Conservation (phyloP, 1,140 invertebrate genomes). For the Pygmarrhopalites habei region DNA sequence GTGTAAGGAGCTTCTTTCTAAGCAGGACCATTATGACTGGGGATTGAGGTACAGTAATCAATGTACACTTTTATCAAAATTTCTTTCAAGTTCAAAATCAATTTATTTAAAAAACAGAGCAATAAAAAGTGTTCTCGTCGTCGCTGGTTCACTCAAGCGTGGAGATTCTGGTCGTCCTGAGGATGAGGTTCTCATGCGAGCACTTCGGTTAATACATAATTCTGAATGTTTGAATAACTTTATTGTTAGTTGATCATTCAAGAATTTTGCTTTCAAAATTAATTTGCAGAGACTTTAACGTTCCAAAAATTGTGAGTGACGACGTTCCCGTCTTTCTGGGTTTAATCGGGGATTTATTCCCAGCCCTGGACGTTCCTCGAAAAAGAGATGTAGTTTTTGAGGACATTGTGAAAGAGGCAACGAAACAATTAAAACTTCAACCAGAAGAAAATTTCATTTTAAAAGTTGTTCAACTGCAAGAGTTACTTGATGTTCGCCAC, state of each 20-base stretch:
- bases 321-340: slow-evolving; percentile 96
- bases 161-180: slow-evolving; percentile 86
- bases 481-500: slow-evolving; percentile 88
- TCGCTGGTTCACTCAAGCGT: slow-evolving; percentile 78
- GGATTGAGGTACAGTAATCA: no score
- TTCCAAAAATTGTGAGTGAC: slow-evolving; percentile 91
- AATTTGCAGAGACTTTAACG: slow-evolving; percentile 88
- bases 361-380: slow-evolving; percentile 92
- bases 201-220: no score
- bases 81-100: no score
- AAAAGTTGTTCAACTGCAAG: slow-evolving; percentile 91
- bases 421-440: slow-evolving; percentile 78
- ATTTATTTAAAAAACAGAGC: no score
- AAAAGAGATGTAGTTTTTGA: slow-evolving; percentile 91
- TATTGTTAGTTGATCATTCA: no score
- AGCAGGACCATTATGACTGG: slow-evolving; percentile 62
- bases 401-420: slow-evolving; percentile 83
- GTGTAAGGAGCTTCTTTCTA: slow-evolving; percentile 90
- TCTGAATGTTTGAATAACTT: no score
- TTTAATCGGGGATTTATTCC: slow-evolving; percentile 89
- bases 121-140: slow-evolving; percentile 92
- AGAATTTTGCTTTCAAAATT: no score
- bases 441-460: slow-evolving; percentile 93
- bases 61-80: no score
- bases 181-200: slow-evolving; percentile 90